phyloP scores from a whole-genome alignment of 2,113 vertebrate genomes.

The Corapipo altera region DNA sequence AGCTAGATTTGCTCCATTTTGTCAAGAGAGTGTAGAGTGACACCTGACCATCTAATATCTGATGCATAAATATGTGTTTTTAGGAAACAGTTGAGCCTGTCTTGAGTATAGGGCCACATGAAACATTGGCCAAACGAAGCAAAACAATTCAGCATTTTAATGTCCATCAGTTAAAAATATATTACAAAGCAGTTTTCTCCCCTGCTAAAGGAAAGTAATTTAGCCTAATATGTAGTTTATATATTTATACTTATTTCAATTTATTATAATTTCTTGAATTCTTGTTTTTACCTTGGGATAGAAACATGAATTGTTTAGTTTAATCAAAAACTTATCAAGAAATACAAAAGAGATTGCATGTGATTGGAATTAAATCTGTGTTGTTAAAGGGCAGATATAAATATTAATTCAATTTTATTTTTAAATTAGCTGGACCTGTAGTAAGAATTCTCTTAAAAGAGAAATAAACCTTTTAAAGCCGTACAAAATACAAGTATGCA shows the following conservation, averaged over 20 bases:
- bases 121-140: neutral
- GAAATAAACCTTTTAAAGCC: neutral
- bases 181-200: neutral
- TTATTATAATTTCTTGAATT: slow-evolving; percentile 4
- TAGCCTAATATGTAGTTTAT: neutral
- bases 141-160: neutral
- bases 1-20: neutral
- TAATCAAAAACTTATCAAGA: neutral
- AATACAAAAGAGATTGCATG: neutral
- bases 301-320: neutral
- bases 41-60: neutral
- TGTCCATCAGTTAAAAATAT: neutral
- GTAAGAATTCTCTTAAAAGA: neutral
- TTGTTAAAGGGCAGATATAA: slow-evolving; percentile 9
- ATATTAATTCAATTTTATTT: slow-evolving; percentile 42
- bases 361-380: neutral
- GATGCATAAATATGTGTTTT: neutral
- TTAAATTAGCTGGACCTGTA: neutral
- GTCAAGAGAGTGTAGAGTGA: neutral
- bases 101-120: neutral
- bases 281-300: neutral
- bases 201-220: neutral
- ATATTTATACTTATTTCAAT: neutral
- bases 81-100: neutral
- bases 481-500: neutral